Evolutionary conservation across 2,797 vertebrate genomes (phyloP).

Genomic region (Acropternis orthonyx): DNA sequence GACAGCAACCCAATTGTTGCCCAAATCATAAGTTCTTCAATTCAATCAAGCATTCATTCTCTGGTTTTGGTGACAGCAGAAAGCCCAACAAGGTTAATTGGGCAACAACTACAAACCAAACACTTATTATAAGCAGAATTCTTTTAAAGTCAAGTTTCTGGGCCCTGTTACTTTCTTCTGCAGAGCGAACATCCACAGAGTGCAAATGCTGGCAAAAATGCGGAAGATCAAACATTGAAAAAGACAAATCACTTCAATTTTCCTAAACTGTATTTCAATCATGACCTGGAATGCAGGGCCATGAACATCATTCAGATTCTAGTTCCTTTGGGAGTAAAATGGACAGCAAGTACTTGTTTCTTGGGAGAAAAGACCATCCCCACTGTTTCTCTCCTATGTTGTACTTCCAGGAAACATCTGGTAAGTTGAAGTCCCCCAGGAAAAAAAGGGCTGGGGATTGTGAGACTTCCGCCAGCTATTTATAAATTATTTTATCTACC

Average conservation of each 20-base stretch:
- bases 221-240: not conserved
- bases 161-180: not conserved
- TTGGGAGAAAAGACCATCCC: not conserved
- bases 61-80: not conserved
- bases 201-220: not conserved
- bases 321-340: not conserved
- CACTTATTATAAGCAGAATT: not conserved
- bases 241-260: not conserved
- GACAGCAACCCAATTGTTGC: not conserved
- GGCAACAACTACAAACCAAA: not conserved
- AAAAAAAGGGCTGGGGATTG: not conserved
- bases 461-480: not conserved
- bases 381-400: accelerated
- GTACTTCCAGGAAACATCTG: not conserved
- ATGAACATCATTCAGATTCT: not conserved
- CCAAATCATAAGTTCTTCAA: not conserved
- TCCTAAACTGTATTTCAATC: not conserved
- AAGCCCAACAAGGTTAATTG: not conserved
- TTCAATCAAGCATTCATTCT: not conserved
- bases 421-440: not conserved
- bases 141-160: not conserved
- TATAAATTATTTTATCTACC: not conserved
- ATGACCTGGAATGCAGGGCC: not conserved
- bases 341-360: not conserved
- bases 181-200: not conserved